These are phyloP conservation scores for Hyperopisus bebe DNA, from an alignment of 2,113 vertebrate species.

Conservation along the genomic window DNA sequence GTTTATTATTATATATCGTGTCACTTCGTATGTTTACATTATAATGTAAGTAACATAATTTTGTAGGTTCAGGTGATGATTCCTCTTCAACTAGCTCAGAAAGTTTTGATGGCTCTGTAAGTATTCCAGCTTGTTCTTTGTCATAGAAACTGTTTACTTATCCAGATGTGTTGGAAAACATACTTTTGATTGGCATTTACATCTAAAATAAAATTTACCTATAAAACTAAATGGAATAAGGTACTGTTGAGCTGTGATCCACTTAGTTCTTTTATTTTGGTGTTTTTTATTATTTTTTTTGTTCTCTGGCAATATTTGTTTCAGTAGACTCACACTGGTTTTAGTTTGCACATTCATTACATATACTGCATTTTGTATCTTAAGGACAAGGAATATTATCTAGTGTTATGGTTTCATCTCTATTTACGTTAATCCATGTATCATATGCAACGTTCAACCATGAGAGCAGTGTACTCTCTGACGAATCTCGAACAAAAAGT, in stretches of 20 bases:
- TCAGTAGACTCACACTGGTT: not conserved
- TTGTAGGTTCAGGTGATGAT: not conserved
- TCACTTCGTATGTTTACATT: not conserved
- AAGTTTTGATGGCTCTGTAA: conserved; percentile 10
- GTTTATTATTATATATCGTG: too few relatives aligned
- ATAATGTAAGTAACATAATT: not conserved
- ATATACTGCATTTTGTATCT: not conserved
- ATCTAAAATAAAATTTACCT: not conserved
- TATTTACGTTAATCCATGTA: not conserved
- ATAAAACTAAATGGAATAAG: not conserved
- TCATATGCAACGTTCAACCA: not conserved
- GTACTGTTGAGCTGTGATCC: not conserved
- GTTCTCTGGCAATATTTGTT: not conserved
- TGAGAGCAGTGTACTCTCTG: not conserved
- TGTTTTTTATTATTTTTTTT: not conserved
- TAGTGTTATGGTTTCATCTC: not conserved
- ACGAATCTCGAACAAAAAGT: not conserved
- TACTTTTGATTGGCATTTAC: not conserved
- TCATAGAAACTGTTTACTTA: not conserved
- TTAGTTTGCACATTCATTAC: not conserved
- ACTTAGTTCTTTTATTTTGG: not conserved
- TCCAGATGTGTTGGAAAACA: not conserved
- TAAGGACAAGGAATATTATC: not conserved
- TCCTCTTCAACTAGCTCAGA: conserved; percentile 19
- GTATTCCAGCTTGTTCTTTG: not conserved